Percentiles rank a stretch among this genome's conserved stretches.
phyloP scores from a whole-genome alignment of 1,140 invertebrate genomes.

The Drosophila ambigua region DNA sequence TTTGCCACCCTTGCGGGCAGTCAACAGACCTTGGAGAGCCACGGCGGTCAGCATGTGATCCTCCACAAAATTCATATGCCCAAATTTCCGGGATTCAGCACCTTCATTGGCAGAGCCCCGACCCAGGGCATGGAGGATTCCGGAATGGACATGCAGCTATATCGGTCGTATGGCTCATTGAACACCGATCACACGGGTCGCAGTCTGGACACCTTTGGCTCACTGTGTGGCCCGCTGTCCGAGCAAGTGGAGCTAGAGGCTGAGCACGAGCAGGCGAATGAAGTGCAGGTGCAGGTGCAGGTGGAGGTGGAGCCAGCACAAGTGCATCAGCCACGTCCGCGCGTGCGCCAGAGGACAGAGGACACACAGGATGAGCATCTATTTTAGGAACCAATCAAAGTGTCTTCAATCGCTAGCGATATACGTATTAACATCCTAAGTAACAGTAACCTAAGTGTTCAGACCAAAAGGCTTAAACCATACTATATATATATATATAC shows the following conservation, averaged over 20 bases:
- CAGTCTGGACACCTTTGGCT: constrained; percentile 74
- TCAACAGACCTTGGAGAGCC: constrained; percentile 64
- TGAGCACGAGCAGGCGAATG: constrained; percentile 5
- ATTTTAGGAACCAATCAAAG: constrained; percentile 45
- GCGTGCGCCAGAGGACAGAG: not conserved
- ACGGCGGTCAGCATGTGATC: constrained; percentile 17
- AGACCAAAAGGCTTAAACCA: constrained; percentile 35
- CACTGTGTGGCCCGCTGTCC: constrained; percentile 65
- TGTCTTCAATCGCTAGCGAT: constrained; percentile 55
- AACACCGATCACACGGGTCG: constrained; percentile 70
- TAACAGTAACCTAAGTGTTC: constrained; percentile 50
- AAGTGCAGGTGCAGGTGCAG: not conserved
- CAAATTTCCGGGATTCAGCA: constrained; percentile 75
- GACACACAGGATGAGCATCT: constrained; percentile 50
- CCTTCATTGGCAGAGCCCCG: constrained; percentile 60
- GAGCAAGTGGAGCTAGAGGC: constrained; percentile 42
- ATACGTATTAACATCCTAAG: constrained; percentile 46
- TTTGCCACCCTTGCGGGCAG: constrained; percentile 75
- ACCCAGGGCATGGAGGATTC: constrained; percentile 64
- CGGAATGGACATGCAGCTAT: constrained; percentile 62
- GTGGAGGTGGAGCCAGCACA: constrained; percentile 33
- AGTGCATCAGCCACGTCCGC: constrained; percentile 30
- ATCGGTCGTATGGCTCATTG: constrained; percentile 69
- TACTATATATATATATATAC: constrained; percentile 7
- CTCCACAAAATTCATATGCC: constrained; percentile 66